These are phyloP conservation scores for Crotalus helleri DNA, from an alignment of 2,113 vertebrate genomes.

Conservation along the genomic window DNA sequence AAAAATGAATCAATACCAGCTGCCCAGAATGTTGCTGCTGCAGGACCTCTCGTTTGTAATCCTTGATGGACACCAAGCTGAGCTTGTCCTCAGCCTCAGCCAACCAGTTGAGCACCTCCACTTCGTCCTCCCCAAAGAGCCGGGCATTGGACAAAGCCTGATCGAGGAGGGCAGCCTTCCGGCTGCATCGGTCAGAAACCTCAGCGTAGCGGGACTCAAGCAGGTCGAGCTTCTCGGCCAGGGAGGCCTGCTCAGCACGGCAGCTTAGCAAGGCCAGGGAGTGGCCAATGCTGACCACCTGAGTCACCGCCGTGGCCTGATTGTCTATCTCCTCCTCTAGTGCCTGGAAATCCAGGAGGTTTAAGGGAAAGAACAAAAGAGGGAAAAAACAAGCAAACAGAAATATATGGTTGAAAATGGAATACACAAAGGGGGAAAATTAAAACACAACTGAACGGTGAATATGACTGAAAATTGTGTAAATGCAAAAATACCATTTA, in stretches of 20 bases:
- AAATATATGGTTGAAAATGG: slow-evolving; percentile 34
- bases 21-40: slow-evolving; percentile 89
- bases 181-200: slow-evolving; percentile 77
- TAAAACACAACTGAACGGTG: slow-evolving; percentile 38
- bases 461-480: slow-evolving; percentile 48
- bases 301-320: slow-evolving; percentile 74
- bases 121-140: slow-evolving; percentile 98
- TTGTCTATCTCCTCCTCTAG: slow-evolving; percentile 86
- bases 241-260: slow-evolving; percentile 74
- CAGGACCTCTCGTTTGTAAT: slow-evolving; percentile 87
- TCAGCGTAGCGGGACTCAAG: slow-evolving; percentile 81
- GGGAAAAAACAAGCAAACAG: slow-evolving; percentile 71
- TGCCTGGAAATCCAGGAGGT: slow-evolving; percentile 77
- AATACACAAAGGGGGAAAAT: slow-evolving; percentile 11
- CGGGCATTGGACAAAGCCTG: slow-evolving; percentile 92
- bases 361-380: slow-evolving; percentile 60
- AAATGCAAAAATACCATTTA: slow-evolving; percentile 44
- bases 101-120: slow-evolving; percentile 99
- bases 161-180: slow-evolving; percentile 85
- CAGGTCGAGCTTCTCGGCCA: slow-evolving; percentile 81
- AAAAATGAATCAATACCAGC: slow-evolving; percentile 81
- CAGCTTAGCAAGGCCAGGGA: slow-evolving; percentile 85
- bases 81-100: slow-evolving; percentile 95
- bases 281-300: slow-evolving; percentile 80
- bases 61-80: slow-evolving; percentile 83